These are phyloP conservation scores for Epicauta chinensis DNA, from an alignment of 1,140 invertebrate genomes.

Conservation along the genomic window DNA sequence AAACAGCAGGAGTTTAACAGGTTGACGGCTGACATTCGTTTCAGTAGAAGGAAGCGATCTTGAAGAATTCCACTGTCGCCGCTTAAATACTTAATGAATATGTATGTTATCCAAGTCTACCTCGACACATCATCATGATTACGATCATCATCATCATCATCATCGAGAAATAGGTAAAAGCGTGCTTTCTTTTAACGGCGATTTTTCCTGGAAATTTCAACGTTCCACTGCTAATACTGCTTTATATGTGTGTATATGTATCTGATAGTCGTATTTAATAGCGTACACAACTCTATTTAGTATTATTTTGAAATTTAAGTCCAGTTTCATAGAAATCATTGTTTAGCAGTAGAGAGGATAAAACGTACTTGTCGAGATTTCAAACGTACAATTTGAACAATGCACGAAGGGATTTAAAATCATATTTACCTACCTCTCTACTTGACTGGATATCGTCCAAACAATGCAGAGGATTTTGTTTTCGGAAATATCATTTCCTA, in stretches of 20 bases:
- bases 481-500: too few species aligned
- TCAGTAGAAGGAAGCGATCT: constrained; percentile 8
- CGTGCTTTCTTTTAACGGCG: too few species aligned
- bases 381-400: constrained; percentile 10
- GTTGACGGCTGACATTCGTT: constrained; percentile 16
- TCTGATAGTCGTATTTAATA: neutral
- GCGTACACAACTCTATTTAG: neutral
- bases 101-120: too few species aligned
- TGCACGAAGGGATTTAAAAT: constrained; percentile 14
- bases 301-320: too few species aligned
- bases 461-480: neutral
- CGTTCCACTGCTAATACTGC: too few species aligned
- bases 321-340: neutral
- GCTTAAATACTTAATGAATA: constrained; percentile 10
- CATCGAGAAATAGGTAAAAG: too few species aligned
- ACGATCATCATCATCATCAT: too few species aligned
- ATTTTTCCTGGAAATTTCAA: too few species aligned
- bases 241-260: too few species aligned
- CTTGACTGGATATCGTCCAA: constrained; percentile 14
- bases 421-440: constrained; percentile 16
- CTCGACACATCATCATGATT: too few species aligned
- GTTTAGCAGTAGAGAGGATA: neutral
- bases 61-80: constrained; percentile 5
- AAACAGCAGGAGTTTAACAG: constrained; percentile 14
- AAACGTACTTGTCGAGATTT: neutral